Base-by-base conservation (phyloP, 2,888 invertebrate species). In the Ecdyonurus torrentis region DNA sequence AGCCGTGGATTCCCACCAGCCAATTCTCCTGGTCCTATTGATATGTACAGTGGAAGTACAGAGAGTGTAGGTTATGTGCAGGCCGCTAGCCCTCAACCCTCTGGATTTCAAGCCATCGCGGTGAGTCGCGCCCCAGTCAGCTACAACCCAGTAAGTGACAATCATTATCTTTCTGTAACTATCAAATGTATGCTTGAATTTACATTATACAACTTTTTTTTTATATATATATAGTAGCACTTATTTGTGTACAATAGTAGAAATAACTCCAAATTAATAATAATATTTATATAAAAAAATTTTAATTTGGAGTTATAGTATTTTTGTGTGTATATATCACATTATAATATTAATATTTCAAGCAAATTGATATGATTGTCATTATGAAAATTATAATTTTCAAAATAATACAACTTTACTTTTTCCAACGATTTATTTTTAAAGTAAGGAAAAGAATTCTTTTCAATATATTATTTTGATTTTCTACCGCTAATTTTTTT, bases 11-110 rank as follows among this genome's bases (percentile, higher is more conserved):
- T 85, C 72, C 90, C 89, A 66, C 89, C 89, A 66, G 88, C 94
- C 70, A 93, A 91, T 79, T 94, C 94, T 72, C 95, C 95, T 65
- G 80, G 79, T 53, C 79, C 80, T 72, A 89, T 95, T 72, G 95
- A 96, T 76, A 91, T 95, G 81, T 94, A 94, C 81, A 90, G 87
- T 77, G 55, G 55, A 5, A 55, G 55, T n/a, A 55, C 84, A 68
- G 92, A 91, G 74, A 89, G 88, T 74, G 89, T 90, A 70, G 91
- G 93, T 75, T 96, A 95, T 78, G 93, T 95, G 74, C 95, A 95
- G 81, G 92, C 95, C 71, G 81, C 95, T 71, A 94, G 93, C 79
- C 95, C 96, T 72, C 96, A 96, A 79, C 95, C 95, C 71, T 90
- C 93, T 73, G 91, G 91, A 73, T 94, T 94, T 80, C 92, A 93